Evolutionary conservation across 2,888 invertebrate species (phyloP), one percentile per base, ranked within the genome.

Genomic region (Lithodes maja): DNA sequence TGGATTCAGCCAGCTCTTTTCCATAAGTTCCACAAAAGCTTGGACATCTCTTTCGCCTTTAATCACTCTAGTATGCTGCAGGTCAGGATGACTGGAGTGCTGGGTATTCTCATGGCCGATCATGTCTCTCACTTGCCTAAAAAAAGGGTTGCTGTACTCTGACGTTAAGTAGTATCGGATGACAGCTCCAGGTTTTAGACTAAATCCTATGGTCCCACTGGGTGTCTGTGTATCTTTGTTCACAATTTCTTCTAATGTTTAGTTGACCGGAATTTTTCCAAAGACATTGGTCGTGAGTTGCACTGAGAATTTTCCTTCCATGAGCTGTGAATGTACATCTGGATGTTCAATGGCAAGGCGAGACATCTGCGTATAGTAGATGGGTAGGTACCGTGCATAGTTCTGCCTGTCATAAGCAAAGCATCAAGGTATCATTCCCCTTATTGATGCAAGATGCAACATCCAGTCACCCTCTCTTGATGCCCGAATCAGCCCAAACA

Each of bases 1-100:
- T 61, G 79, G 79, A 69, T 79, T 85, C 52, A 85, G 50, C 78
- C 55, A 85, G 78, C 69, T 49, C 7, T 33, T 68, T 5, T 79
- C 69, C 68, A 85, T 78, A 15, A 85, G 68, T 15, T 85, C 79
- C 7, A 78, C 69, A 7, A 85, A 33, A 15, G 79, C 61, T 33
- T 85, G 61, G 68, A 85, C 61, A 61, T 85, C 84, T 50, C 52
- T 49, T 53, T 85, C 85, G 61, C 79, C 55, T 79, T 69, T 85
- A 15, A n/a, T 33, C 49, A 85, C 79, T 52, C 85, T 85, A 50
- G 79, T 68, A 52, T 50, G 17, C 52, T 85, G 85, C 3, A 78
- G 61, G 49, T 79, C 85, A 79, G 78, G 78, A 49, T 85, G 85
- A 69, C 77, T 55, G 49, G 17, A 12, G n/a, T 78, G 2, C 3